Evolutionary conservation across 2,888 invertebrate species (phyloP).

Genomic region (Luffia ferchaultella): DNA sequence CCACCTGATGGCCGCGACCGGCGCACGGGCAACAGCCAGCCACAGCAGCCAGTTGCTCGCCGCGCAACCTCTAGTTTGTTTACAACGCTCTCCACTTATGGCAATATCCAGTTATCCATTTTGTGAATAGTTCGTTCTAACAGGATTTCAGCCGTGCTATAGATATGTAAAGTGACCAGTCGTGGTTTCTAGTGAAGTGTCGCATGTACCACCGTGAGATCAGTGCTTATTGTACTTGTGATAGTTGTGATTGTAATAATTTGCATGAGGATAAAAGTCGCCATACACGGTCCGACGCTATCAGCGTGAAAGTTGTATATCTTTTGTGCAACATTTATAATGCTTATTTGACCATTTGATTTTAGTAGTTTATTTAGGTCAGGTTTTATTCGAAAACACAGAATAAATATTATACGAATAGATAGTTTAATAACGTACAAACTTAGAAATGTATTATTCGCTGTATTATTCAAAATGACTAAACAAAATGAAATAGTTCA

Average conservation of each 20-base stretch:
- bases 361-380: too few relatives aligned
- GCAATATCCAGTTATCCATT: not conserved
- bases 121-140: not conserved
- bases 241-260: not conserved
- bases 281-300: not conserved
- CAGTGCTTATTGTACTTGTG: not conserved
- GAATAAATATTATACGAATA: too few relatives aligned
- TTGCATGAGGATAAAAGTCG: not conserved
- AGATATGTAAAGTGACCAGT: not conserved
- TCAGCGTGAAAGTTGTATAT: not conserved
- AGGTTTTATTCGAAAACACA: too few relatives aligned
- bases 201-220: not conserved
- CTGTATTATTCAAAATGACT: too few relatives aligned
- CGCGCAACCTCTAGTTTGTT: slow-evolving; percentile 63
- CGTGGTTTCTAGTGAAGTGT: not conserved
- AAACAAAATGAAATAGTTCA: too few relatives aligned
- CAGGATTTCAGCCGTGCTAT: not conserved
- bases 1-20: slow-evolving; percentile 28
- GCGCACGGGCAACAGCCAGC: slow-evolving; percentile 54
- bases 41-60: slow-evolving; percentile 50
- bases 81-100: slow-evolving; percentile 23
- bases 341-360: too few relatives aligned
- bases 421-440: too few relatives aligned
- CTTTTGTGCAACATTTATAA: too few relatives aligned
- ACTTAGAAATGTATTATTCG: too few relatives aligned